Conservation (phyloP, 1,140 invertebrate genomes). For the Cyclargus thomasi region DNA sequence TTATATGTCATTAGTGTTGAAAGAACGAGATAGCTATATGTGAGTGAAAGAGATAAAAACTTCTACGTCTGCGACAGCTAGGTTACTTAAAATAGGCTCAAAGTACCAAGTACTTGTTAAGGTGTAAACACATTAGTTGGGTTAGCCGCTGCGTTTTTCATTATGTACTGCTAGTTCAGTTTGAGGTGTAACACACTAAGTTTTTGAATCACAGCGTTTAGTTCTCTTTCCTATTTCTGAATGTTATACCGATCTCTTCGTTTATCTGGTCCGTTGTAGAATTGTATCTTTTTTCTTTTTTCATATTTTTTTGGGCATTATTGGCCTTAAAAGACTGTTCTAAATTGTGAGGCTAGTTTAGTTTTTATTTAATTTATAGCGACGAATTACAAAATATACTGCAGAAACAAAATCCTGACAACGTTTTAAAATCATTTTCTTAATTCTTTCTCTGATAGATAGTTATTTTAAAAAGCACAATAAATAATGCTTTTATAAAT, state of each 20-base stretch:
- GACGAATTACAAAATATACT: too few species aligned
- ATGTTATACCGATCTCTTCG: not conserved
- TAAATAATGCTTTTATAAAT: too few species aligned
- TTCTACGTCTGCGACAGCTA: too few species aligned
- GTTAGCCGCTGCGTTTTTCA: not conserved
- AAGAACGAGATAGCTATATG: too few species aligned
- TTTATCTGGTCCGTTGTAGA: not conserved
- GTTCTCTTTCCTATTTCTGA: not conserved
- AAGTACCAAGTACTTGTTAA: not conserved
- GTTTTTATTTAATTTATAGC: not conserved
- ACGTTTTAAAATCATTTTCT: too few species aligned
- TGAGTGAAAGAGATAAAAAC: too few species aligned
- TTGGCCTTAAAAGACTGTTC: not conserved
- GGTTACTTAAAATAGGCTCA: too few species aligned
- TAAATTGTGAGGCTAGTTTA: not conserved
- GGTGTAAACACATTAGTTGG: not conserved
- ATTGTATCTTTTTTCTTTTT: not conserved
- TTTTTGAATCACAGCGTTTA: not conserved
- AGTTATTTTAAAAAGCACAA: too few species aligned
- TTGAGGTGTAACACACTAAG: not conserved
- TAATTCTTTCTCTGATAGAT: too few species aligned
- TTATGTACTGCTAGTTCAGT: not conserved
- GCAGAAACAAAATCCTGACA: too few species aligned
- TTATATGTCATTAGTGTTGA: too few species aligned
- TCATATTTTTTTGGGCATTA: not conserved